phyloP scores from a whole-genome alignment of 2,797 vertebrate genomes.

The Adelosebastes latens region DNA sequence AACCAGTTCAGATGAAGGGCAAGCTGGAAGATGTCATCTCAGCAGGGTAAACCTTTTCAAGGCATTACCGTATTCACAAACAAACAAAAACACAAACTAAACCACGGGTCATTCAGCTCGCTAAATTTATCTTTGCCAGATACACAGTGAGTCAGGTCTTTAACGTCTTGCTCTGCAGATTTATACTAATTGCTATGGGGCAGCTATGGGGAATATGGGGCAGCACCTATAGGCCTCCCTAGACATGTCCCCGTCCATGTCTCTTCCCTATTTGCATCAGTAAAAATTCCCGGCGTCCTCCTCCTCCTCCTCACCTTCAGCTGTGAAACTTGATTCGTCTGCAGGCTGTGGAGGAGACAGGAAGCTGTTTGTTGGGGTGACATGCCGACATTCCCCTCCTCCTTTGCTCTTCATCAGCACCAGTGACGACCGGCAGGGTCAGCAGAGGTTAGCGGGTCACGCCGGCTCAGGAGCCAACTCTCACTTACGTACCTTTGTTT shows the following conservation, averaged over 20 bases:
- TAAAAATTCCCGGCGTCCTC: constrained; percentile 35
- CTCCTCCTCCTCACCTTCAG: constrained; percentile 13
- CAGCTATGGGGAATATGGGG: not conserved
- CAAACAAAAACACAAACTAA: constrained; percentile 10
- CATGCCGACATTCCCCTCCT: constrained; percentile 40
- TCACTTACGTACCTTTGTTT: constrained; percentile 20
- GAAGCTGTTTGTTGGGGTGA: constrained; percentile 29
- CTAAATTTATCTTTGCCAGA: not conserved
- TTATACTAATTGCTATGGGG: too few species aligned
- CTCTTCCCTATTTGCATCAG: not conserved
- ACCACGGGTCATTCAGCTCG: not conserved
- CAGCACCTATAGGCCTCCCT: not conserved
- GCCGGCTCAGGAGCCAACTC: constrained; percentile 41
- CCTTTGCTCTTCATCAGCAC: constrained; percentile 73
- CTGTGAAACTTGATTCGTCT: constrained; percentile 63
- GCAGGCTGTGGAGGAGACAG: not conserved
- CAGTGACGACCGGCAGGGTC: constrained; percentile 61
- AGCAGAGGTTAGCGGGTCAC: constrained; percentile 62
- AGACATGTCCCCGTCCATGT: not conserved
- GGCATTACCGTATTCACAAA: constrained; percentile 6
- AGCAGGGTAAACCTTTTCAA: not conserved
- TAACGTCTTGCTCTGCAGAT: not conserved
- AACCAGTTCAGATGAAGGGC: constrained; percentile 17
- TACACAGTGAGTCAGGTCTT: not conserved
- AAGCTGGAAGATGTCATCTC: constrained; percentile 3